Conservation (phyloP, 2,797 vertebrate genomes). For the Sebastolobus altivelis region DNA sequence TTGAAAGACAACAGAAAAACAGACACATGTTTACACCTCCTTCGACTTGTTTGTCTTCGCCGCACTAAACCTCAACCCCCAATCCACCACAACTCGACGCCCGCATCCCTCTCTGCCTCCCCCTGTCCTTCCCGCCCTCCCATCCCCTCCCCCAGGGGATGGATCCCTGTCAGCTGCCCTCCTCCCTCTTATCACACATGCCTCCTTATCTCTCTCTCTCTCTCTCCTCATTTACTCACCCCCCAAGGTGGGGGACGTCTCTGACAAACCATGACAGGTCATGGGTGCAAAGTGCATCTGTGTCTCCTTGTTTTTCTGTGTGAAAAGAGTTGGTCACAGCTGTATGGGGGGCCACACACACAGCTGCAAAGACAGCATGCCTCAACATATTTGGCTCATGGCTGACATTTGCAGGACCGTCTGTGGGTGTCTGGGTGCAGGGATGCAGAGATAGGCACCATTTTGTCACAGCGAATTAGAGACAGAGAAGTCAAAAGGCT, state of each 20-base stretch:
- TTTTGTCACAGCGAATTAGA: constrained; percentile 61
- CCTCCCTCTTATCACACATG: constrained; percentile 15
- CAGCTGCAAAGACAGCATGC: constrained; percentile 28
- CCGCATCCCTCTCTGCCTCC: constrained; percentile 20
- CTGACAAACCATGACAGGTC: neutral
- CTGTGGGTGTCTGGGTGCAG: constrained; percentile 10
- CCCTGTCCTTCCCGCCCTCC: constrained; percentile 18
- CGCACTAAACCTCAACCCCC: constrained; percentile 24
- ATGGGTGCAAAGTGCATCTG: neutral
- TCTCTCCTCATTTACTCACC: constrained; percentile 6
- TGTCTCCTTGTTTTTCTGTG: neutral
- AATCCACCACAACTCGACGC: constrained; percentile 12
- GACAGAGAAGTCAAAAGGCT: constrained; percentile 34
- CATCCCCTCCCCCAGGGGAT: constrained; percentile 50
- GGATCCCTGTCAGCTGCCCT: constrained; percentile 43
- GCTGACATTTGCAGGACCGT: constrained; percentile 23
- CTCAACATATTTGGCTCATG: constrained; percentile 28
- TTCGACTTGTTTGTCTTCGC: constrained; percentile 20
- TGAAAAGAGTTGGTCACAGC: constrained; percentile 2
- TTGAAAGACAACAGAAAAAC: constrained; percentile 7
- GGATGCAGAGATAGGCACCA: constrained; percentile 48
- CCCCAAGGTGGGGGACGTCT: neutral
- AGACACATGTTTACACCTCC: constrained; percentile 14
- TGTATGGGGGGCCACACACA: neutral
- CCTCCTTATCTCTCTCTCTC: constrained; percentile 1